Evolutionary conservation across 2,113 vertebrate genomes (phyloP).

Genomic region (Crotalus tigris): DNA sequence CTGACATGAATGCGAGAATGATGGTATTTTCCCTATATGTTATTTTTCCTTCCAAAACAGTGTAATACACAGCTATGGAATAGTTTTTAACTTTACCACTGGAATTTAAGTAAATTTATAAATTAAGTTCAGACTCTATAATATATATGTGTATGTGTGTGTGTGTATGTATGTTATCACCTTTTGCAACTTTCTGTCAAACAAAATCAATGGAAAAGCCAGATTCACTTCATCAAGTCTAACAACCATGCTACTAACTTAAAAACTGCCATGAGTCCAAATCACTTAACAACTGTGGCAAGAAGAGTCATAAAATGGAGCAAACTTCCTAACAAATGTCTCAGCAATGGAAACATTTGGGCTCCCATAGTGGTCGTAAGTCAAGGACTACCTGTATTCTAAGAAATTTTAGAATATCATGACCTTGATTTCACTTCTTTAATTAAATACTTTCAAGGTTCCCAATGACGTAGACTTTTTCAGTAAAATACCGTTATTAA

Average conservation of each 20-base stretch:
- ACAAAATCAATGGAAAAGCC: no score
- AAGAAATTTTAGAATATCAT: neutral
- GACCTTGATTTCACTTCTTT: neutral
- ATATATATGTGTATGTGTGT: neutral
- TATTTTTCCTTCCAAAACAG: neutral
- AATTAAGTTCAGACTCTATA: neutral
- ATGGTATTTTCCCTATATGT: neutral
- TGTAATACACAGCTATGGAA: neutral
- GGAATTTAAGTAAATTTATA: neutral
- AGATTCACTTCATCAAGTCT: no score
- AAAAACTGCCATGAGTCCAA: no score
- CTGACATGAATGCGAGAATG: neutral
- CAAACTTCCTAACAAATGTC: no score
- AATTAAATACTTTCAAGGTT: neutral
- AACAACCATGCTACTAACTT: no score
- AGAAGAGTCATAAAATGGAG: no score
- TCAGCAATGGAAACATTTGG: no score
- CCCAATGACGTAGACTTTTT: neutral
- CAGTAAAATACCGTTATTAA: neutral
- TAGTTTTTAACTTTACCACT: neutral
- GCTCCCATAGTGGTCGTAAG: no score
- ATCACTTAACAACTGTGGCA: no score
- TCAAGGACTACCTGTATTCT: neutral
- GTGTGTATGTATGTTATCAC: no score
- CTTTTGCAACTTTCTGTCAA: no score